Percentiles rank a stretch among this genome's conserved stretches.
These are phyloP conservation scores for Drosophila koepferae DNA, from an alignment of 2,888 invertebrate genomes.

Conservation along the genomic window DNA sequence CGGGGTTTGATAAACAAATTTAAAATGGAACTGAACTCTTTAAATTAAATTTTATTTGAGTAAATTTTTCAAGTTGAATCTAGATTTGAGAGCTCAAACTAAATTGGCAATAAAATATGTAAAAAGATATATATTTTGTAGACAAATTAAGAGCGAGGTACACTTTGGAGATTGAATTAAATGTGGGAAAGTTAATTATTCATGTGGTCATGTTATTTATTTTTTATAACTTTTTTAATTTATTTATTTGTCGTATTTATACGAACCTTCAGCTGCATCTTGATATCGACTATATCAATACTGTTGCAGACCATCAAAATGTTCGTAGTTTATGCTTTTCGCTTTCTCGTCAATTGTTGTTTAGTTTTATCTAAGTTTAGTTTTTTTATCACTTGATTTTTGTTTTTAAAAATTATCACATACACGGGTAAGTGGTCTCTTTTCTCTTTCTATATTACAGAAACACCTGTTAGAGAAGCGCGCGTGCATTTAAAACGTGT, in stretches of 20 bases:
- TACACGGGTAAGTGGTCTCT: constrained; percentile 31
- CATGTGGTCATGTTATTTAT: background rate
- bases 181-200: background rate
- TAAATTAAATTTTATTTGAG: constrained; percentile 2
- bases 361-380: constrained; percentile 60
- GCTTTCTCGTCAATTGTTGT: constrained; percentile 31
- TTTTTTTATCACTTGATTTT: constrained; percentile 55
- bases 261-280: constrained; percentile 81
- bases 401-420: constrained; percentile 65
- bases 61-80: background rate
- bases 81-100: constrained; percentile 8
- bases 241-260: background rate
- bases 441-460: constrained; percentile 14
- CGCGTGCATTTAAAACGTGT: constrained; percentile 37
- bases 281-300: constrained; percentile 60
- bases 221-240: constrained; percentile 1
- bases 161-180: background rate
- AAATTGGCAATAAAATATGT: constrained; percentile 12
- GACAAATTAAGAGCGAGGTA: background rate
- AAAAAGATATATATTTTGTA: background rate
- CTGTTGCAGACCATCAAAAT: constrained; percentile 79
- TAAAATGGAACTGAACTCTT: constrained; percentile 18
- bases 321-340: constrained; percentile 7
- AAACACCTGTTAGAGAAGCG: constrained; percentile 45
- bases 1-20: constrained; percentile 28